Evolutionary conservation across 64 coral and sea anemone species (phyloP).

Genomic region (Pocillopora damicornis): DNA sequence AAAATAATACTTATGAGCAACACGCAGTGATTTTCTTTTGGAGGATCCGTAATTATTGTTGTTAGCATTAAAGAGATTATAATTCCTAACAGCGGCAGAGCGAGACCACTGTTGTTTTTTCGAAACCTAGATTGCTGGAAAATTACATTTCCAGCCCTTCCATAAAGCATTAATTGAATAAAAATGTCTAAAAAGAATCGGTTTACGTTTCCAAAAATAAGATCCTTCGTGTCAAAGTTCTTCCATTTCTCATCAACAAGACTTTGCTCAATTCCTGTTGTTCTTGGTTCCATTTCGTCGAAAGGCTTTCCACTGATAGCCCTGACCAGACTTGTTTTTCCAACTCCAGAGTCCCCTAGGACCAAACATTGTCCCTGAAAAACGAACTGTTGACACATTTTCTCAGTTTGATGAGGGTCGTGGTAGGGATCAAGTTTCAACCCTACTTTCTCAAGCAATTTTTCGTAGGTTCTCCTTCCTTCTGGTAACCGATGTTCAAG

Average conservation of each 20-base stretch:
- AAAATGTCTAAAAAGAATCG: neutral
- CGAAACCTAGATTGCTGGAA: no score
- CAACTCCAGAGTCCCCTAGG: constrained; percentile 39
- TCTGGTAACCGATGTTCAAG: neutral
- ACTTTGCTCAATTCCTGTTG: constrained; percentile 22
- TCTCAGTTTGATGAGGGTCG: neutral
- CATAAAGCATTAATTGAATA: neutral
- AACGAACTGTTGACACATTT: constrained; percentile 4
- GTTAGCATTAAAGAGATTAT: neutral
- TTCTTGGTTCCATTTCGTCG: constrained; percentile 24
- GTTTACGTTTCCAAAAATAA: neutral
- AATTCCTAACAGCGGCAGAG: neutral
- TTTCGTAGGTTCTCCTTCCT: neutral
- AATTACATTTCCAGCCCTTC: neutral
- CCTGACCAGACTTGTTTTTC: constrained; percentile 56
- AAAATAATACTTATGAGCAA: no score
- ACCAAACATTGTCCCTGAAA: constrained; percentile 44
- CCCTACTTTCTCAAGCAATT: neutral
- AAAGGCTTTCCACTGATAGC: constrained; percentile 24
- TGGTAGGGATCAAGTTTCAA: neutral
- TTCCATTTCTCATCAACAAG: constrained; percentile 36
- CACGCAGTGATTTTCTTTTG: no score
- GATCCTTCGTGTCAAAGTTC: neutral
- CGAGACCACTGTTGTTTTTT: neutral
- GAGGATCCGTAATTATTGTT: neutral